A percentile compares a stretch with the other conserved stretches of the same genome.
phyloP scores from a whole-genome alignment of 1,140 invertebrate species.

The Mactra quadrangularis region DNA sequence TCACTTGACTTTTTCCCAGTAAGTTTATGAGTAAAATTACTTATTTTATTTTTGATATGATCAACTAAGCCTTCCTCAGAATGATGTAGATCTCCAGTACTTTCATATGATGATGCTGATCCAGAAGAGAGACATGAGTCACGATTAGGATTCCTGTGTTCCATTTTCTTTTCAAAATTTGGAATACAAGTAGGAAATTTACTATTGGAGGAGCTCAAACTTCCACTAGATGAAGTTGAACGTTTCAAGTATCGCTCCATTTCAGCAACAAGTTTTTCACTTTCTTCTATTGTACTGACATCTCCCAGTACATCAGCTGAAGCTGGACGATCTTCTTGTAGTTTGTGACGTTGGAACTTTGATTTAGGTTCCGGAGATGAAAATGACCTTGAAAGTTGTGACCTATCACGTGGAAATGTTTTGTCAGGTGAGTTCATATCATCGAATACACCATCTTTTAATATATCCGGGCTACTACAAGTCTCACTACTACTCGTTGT shows the following conservation, averaged over 20 bases:
- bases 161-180: slow-evolving; percentile 32
- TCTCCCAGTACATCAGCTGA: slow-evolving; percentile 40
- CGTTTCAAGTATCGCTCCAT: slow-evolving; percentile 56
- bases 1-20: slow-evolving; percentile 27
- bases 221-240: slow-evolving; percentile 52
- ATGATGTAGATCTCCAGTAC: slow-evolving; percentile 14
- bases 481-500: slow-evolving; percentile 56
- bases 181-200: slow-evolving; percentile 56
- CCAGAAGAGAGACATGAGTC: slow-evolving; percentile 46
- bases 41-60: slow-evolving; percentile 49
- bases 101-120: slow-evolving; percentile 57
- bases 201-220: slow-evolving; percentile 44
- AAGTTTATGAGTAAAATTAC: slow-evolving; percentile 35
- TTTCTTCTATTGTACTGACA: slow-evolving; percentile 40
- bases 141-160: slow-evolving; percentile 23
- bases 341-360: neutral
- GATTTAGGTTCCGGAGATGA: slow-evolving; percentile 36
- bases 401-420: slow-evolving; percentile 19
- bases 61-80: slow-evolving; percentile 45
- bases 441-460: slow-evolving; percentile 46
- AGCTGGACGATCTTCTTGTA: slow-evolving; percentile 44
- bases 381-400: slow-evolving; percentile 47
- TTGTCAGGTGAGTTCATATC: slow-evolving; percentile 30
- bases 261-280: slow-evolving; percentile 56
- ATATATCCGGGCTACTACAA: slow-evolving; percentile 57